Conservation (phyloP, 2,113 vertebrate genomes). For the Heterocephalus glaber region DNA sequence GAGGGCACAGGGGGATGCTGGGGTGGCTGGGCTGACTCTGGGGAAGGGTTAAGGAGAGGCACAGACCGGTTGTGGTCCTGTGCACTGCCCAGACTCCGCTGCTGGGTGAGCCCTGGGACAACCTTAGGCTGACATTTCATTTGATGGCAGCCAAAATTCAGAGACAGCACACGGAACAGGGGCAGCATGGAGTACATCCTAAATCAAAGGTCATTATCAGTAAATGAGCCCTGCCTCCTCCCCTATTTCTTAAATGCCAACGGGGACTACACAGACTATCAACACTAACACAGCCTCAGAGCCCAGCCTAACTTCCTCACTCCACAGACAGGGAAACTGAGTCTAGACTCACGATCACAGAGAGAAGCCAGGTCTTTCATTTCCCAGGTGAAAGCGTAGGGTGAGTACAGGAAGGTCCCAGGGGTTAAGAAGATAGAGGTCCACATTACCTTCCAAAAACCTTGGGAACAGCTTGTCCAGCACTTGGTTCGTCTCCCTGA, state of each 20-base stretch:
- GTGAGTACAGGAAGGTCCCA: not conserved
- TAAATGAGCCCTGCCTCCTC: not conserved
- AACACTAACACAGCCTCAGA: not conserved
- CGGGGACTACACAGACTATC: not conserved
- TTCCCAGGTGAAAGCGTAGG: not conserved
- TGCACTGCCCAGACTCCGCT: not conserved
- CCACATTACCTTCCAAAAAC: slow-evolving; percentile 87
- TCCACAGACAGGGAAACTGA: not conserved
- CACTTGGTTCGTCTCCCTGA: slow-evolving; percentile 86
- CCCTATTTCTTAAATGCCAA: not conserved
- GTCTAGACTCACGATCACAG: not conserved
- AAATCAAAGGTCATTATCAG: not conserved
- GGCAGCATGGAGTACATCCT: not conserved
- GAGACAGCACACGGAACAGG: not conserved
- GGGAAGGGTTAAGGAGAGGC: not conserved
- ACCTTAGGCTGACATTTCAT: slow-evolving; percentile 24
- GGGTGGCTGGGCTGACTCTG: not conserved
- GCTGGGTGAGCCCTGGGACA: not conserved
- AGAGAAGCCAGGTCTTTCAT: not conserved
- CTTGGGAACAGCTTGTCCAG: slow-evolving; percentile 85
- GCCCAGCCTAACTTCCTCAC: not conserved
- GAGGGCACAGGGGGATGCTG: not conserved
- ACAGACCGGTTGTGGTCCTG: not conserved
- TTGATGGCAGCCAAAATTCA: not conserved
- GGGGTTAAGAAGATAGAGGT: not conserved